Evolutionary conservation across 1,140 invertebrate genomes (phyloP), one percentile per base, ranked within the genome.

Genomic region (Diuraphis noxia): DNA sequence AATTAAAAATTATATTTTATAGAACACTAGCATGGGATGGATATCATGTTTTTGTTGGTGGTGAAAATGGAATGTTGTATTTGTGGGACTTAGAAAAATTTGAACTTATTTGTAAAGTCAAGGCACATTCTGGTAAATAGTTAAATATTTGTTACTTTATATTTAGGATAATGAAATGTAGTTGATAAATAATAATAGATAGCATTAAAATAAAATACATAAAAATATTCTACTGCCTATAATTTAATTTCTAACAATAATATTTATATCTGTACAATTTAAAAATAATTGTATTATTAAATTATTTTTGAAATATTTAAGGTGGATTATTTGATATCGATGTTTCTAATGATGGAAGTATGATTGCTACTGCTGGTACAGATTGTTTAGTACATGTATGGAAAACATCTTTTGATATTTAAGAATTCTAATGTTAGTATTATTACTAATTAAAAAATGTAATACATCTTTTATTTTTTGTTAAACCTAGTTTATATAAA

Each of bases 101-200:
- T 36, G 56, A 90, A 52, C 92, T 91, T 63, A 92, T 92, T 72
- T 86, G 92, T 56, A 88, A 92, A 92, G 87, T 88, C 19, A 52
- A 92, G 82, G 40, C 92, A 88, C 88, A 92, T 87, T 63, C 92
- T 34, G 92, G 88, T 89, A 89, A 56, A 77, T 88, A 88, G n/a
- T 72, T 89, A 89, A 56, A 77, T 88, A 88, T 13, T 72, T 72
- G 13, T 30, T 49, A 34, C 40, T 10, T 21, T 52, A 19, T 17
- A 88, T 56, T 36, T 36, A 38, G 23, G 30, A 82, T 40, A 82
- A 82, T 41, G 8, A 25, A 40, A 41, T n/a, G 21, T 82, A 82
- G 6, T 41, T 82, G 23, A 30, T 8, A 38, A 38, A 82, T 82
- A 63, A 5, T 49, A 25, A 5, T 82, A 41, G 3, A n/a, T 82